Percentiles rank a stretch among this genome's conserved stretches.
Conservation (phyloP, 1,140 invertebrate genomes). For the Zaprionus inermis region DNA sequence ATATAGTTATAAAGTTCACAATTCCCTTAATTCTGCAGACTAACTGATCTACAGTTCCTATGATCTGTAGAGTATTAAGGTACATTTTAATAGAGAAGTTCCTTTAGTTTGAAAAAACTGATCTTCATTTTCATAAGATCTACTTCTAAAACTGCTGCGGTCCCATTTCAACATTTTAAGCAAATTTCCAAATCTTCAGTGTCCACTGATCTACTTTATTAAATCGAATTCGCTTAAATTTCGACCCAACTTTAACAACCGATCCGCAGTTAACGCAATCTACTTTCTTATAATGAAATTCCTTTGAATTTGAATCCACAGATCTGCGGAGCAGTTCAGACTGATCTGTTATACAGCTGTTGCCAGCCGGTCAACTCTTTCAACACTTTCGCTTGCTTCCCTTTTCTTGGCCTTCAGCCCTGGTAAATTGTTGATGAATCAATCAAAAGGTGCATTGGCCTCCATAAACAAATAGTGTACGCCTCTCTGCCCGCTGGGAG, state of each 20-base stretch:
- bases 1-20: too few relatives aligned
- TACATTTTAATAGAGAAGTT: neutral
- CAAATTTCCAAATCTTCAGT: too few relatives aligned
- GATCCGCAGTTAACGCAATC: neutral
- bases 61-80: too few relatives aligned
- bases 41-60: too few relatives aligned
- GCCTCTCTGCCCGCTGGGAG: neutral
- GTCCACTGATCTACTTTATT: neutral
- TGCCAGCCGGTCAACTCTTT: constrained; percentile 33
- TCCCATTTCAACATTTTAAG: too few relatives aligned
- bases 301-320: neutral
- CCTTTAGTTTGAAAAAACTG: neutral
- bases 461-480: constrained; percentile 51
- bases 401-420: constrained; percentile 17
- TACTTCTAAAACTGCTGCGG: too few relatives aligned
- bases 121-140: neutral
- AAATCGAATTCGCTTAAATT: too few relatives aligned
- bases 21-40: too few relatives aligned
- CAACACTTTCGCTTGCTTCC: constrained; percentile 39
- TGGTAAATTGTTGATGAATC: constrained; percentile 18
- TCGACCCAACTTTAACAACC: too few relatives aligned
- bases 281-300: neutral
- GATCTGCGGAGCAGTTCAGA: neutral
- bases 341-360: constrained; percentile 21
- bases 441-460: constrained; percentile 52